Evolutionary conservation across 2,113 vertebrate genomes (phyloP).

Genomic region (Atlantisia rogersi): DNA sequence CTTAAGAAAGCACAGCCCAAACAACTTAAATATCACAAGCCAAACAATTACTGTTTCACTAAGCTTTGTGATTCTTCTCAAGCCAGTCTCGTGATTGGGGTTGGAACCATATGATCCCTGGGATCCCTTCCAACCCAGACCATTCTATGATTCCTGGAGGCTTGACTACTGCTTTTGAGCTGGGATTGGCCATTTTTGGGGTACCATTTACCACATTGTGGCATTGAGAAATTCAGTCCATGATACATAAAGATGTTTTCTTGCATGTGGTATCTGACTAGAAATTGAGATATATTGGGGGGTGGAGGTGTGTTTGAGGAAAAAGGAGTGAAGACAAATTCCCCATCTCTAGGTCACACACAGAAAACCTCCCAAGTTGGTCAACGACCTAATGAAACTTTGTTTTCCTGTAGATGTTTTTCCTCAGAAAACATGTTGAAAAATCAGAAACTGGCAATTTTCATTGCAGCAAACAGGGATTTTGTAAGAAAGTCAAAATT

Average conservation of each 20-base stretch:
- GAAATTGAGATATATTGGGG: not conserved
- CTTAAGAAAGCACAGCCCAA: not conserved
- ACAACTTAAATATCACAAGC: not conserved
- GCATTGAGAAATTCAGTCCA: not conserved
- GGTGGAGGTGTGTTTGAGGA: not conserved
- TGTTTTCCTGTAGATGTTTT: not conserved
- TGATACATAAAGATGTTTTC: not conserved
- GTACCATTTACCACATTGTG: not conserved
- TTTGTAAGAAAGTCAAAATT: not conserved
- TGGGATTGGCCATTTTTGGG: not conserved
- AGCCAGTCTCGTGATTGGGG: not conserved
- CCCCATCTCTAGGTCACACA: not conserved
- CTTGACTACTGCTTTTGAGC: not conserved
- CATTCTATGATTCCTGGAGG: not conserved
- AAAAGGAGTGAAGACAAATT: not conserved
- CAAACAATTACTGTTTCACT: not conserved
- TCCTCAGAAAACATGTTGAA: not conserved
- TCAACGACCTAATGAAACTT: not conserved
- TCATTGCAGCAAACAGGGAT: not conserved
- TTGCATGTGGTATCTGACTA: not conserved
- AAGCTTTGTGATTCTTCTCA: not conserved
- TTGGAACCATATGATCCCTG: too few relatives aligned
- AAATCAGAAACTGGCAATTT: not conserved
- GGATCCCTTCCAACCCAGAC: too few relatives aligned
- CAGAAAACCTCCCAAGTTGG: not conserved